Base-by-base conservation (phyloP, 2,888 invertebrate genomes). In the Exocentrus adspersus region DNA sequence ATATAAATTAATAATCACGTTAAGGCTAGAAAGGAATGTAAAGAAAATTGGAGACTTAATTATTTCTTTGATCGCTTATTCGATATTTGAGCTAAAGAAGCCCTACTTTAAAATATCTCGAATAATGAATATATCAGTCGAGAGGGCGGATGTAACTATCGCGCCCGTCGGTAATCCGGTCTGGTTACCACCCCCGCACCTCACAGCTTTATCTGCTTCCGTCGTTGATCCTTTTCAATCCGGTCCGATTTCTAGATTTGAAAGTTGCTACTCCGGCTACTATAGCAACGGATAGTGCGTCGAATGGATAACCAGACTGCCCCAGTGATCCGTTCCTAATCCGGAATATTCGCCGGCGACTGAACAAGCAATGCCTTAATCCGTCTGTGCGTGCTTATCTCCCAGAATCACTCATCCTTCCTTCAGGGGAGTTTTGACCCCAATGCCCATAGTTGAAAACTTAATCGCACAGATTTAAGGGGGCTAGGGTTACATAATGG, bases 211-310 rank as follows among this genome's bases (percentile, higher is more conserved):
- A 78, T 78, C 77, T 79, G 72, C 74, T 78, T 78, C 75, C 74
- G 75, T 72, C 78, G 76, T 75, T 79, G 78, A 78, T 78, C 77
- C 78, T 74, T 75, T 77, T 78, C 77, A 78, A 79, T 79, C 77
- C 77, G 76, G 73, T 76, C 65, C 64, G 64, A 64, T 60, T 70
- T 64, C 63, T 58, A 60, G 60, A 5, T 24, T 24, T 24, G 3
- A 24, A 24, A 24, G 7, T 24, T 7, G 24, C 24, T 24, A 24
- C 24, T 24, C n/a, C n/a, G n/a, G n/a, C n/a, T n/a, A n/a, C n/a
- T n/a, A n/a, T n/a, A n/a, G n/a, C n/a, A n/a, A n/a, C n/a, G n/a
- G n/a, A n/a, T n/a, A n/a, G n/a, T n/a, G n/a, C n/a, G n/a, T n/a
- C n/a, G n/a, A n/a, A n/a, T n/a, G n/a, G n/a, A n/a, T n/a, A n/a